Evolutionary conservation across 2,113 vertebrate species (phyloP).

Genomic region (Anarrhichthys ocellatus): DNA sequence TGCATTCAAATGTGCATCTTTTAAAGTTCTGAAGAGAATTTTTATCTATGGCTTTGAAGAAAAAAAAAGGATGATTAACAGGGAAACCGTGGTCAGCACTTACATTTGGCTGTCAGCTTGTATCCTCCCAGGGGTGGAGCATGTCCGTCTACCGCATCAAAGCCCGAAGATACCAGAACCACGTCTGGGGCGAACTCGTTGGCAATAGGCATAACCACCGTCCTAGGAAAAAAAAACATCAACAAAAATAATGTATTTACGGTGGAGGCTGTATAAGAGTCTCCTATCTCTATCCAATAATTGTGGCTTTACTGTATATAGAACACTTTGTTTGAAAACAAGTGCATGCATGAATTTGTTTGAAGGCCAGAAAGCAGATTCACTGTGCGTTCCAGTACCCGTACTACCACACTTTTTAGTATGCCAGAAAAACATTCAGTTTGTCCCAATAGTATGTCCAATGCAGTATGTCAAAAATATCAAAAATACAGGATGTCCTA

Average conservation of each 20-base stretch:
- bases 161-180: constrained; percentile 95
- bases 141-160: constrained; percentile 95
- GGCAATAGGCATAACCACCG: constrained; percentile 96
- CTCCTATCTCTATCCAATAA: neutral
- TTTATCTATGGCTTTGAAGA: neutral
- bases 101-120: constrained; percentile 93
- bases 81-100: constrained; percentile 71
- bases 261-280: neutral
- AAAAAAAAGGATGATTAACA: neutral
- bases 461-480: neutral
- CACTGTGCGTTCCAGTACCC: neutral
- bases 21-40: neutral
- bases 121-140: constrained; percentile 94
- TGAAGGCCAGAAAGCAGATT: neutral
- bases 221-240: constrained; percentile 72
- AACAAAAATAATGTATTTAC: constrained; percentile 23
- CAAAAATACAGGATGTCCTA: neutral
- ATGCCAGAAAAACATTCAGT: neutral
- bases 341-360: neutral
- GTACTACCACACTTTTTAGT: neutral
- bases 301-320: neutral
- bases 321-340: constrained; percentile 16
- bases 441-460: neutral
- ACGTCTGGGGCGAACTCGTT: constrained; percentile 94
- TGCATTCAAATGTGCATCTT: constrained; percentile 6